Percentiles rank a stretch among this genome's conserved stretches.
phyloP scores from a whole-genome alignment of 1,140 invertebrate genomes.

The Meloidogyne exigua region DNA sequence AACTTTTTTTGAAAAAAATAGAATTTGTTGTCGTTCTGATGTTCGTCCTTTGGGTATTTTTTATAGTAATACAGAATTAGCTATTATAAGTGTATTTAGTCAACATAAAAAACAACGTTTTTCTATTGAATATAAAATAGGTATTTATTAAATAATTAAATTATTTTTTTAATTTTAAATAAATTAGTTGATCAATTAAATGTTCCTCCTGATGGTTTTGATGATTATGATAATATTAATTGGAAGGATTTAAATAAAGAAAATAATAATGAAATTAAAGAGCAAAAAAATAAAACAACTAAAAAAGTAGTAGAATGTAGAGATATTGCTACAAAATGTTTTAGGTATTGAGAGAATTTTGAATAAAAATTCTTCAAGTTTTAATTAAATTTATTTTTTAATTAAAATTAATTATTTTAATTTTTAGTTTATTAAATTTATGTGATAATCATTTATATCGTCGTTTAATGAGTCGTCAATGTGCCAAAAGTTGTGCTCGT shows the following conservation, averaged over 20 bases:
- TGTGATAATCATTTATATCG: constrained; percentile 21
- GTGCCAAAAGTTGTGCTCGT: constrained; percentile 12
- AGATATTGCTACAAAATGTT: constrained; percentile 20
- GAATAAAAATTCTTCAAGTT: neutral
- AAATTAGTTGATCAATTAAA: constrained; percentile 10
- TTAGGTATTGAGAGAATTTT: neutral
- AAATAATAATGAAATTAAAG: neutral
- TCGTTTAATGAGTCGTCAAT: constrained; percentile 11
- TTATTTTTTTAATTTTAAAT: constrained; percentile 9
- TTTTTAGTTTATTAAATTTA: constrained; percentile 18
- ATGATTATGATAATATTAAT: constrained; percentile 18
- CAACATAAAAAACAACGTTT: constrained; percentile 35
- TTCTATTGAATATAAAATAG: constrained; percentile 20
- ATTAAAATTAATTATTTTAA: neutral
- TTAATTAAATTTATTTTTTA: neutral
- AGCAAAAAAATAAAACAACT: neutral
- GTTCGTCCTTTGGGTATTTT: constrained; percentile 28
- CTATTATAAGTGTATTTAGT: constrained; percentile 36
- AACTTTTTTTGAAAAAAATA: constrained; percentile 1
- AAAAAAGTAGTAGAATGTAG: neutral
- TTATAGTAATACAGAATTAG: constrained; percentile 25
- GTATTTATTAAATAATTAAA: constrained; percentile 17
- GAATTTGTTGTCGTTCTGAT: constrained; percentile 34
- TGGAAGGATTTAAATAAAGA: neutral
- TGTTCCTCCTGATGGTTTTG: constrained; percentile 11